phyloP scores from a whole-genome alignment of 2,113 vertebrate species.

The Tympanuchus pallidicinctus region DNA sequence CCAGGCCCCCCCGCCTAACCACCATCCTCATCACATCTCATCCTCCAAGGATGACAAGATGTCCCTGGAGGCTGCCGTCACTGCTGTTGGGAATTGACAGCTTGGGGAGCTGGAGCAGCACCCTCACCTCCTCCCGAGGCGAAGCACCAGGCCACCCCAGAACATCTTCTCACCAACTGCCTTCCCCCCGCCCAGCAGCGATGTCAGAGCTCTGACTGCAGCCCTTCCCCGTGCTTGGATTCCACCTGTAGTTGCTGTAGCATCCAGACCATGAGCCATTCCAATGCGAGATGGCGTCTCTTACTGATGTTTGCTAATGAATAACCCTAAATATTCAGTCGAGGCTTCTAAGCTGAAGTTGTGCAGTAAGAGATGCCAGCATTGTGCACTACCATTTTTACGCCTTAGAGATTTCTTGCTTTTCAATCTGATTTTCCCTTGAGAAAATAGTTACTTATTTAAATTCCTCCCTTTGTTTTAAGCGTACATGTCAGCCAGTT shows the following conservation, averaged over 20 bases:
- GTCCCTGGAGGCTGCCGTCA: slow-evolving; percentile 47
- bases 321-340: not conserved
- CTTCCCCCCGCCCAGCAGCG: not conserved
- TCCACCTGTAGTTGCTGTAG: not conserved
- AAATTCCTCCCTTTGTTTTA: not conserved
- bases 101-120: not conserved
- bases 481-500: not conserved
- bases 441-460: not conserved
- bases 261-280: slow-evolving; percentile 55
- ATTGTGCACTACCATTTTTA: not conserved
- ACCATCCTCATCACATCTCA: slow-evolving; percentile 66
- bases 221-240: not conserved
- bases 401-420: slow-evolving; percentile 2
- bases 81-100: not conserved
- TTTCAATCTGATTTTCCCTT: not conserved
- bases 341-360: not conserved
- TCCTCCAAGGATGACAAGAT: slow-evolving; percentile 45
- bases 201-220: not conserved
- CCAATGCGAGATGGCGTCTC: slow-evolving; percentile 13
- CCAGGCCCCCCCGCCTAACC: slow-evolving; percentile 27
- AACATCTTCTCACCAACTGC: slow-evolving; percentile 38
- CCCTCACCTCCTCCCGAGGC: not conserved
- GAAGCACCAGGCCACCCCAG: slow-evolving; percentile 24
- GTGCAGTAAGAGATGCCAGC: slow-evolving; percentile 58
- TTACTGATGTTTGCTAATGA: slow-evolving; percentile 24